Base-by-base conservation (phyloP, 2,888 invertebrate genomes). In the Nudaria mundana region DNA sequence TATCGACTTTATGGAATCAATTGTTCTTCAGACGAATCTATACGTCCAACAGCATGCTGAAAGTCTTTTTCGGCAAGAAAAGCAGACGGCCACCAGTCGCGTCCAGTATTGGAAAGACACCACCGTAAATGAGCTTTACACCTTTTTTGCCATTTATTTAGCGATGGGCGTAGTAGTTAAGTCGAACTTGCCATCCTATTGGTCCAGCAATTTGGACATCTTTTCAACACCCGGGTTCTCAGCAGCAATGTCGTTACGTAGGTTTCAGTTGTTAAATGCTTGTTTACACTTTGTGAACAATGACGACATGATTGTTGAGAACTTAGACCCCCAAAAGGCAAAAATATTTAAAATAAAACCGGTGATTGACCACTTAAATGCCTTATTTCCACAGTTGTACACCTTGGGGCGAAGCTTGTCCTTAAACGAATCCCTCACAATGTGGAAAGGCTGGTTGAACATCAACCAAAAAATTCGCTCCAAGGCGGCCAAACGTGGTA, bases 131-230 rank as follows among this genome's bases (percentile, higher is more conserved):
- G 57, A 56, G 16, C 22, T 56, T 0, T 56, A 57, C 7, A 13
- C 33, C 0, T 62, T 41, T 40, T 52, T 58, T 22, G 56, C 43
- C 3, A 48, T 64, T 3, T 3, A 61, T 3, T 16, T 58, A 23
- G 56, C 57, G 5, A 57, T 47, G 46, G 62, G 61, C 4, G n/a
- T 61, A 1, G 44, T 59, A 0, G 26, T 59, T 0, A 67, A 62
- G 34, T 29, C 40, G 1, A 23, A 42, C 1, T 0, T 54, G 5
- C 46, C 56, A 5, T 56, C 55, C 25, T 67, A 67, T 41, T 63
- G 60, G 62, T 37, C 12, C 16, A 14, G 24, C 1, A 11, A 28
- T 4, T 6, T 31, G 5, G 48, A 56, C 12, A 44, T 64, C 7
- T 58, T 59, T 10, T 1, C 1, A 7, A 56, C 58, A 7, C 54